Base-by-base conservation (phyloP, 2,113 vertebrate species). In the Atherinomorus stipes region DNA sequence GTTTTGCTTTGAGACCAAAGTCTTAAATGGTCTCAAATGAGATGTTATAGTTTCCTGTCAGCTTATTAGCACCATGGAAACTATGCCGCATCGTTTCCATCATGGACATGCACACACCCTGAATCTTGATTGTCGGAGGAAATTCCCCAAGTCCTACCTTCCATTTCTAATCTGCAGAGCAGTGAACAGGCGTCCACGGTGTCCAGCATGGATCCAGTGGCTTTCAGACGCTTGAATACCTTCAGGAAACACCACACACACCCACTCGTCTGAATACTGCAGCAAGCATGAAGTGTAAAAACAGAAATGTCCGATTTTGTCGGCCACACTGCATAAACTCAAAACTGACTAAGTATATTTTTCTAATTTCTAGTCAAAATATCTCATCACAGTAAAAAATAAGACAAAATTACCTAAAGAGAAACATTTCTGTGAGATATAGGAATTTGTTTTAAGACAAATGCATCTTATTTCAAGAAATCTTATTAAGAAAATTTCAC, bases 111-210 rank as follows among this genome's bases (percentile, higher is more conserved):
- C 16, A 47, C 44, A 15, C 15, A 51, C 37, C 21, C 19, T 42
- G 11, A 60, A 64, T 54, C 23, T 52, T 2, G 59, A 66, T n/a
- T n/a, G n/a, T n/a, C n/a, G n/a, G n/a, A n/a, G n/a, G n/a, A n/a
- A n/a, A n/a, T 31, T 31, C 7, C 3, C 3, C 19, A 19, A 37
- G 60, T 91, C 44, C 13, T 88, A 99, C 98, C 98, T 91, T 99
- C 97, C 95, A 99, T 92, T 69, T 95, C 94, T 75, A 99, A 94
- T 57, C 98, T 94, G 89, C 90, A 96, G 8, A 99, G 95, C 94
- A 99, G 85, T 0, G 98, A 99, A 52, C 90, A 88, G 80, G 85
- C 91, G 56, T 99, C 96, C 1, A 99, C 95, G 0, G 88, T 11
- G 75, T 99, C 96, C 91, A 99, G 76, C 94, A 98, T 97, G 22